phyloP scores from a whole-genome alignment of 2,888 invertebrate species.

The Leptopilina drosophilae region DNA sequence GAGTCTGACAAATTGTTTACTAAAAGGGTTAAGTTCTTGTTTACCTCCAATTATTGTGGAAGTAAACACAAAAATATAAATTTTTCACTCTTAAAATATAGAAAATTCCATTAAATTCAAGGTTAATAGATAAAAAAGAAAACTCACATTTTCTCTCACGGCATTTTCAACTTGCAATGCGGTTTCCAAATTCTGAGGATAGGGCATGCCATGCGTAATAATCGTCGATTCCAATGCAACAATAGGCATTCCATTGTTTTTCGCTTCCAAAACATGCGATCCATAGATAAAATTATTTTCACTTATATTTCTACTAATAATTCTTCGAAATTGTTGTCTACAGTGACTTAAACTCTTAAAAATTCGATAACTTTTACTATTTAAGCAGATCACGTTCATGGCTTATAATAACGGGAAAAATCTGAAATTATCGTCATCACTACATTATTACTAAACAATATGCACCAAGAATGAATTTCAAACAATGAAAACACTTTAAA shows the following conservation, averaged over 20 bases:
- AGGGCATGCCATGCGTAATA: constrained; percentile 98
- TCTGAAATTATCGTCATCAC: background rate
- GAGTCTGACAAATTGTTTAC: no score
- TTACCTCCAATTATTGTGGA: no score
- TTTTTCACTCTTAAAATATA: no score
- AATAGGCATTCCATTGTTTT: constrained; percentile 83
- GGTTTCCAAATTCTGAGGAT: constrained; percentile 92
- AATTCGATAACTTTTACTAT: background rate
- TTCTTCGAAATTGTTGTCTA: background rate
- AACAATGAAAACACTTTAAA: no score
- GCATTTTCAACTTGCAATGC: constrained; percentile 89
- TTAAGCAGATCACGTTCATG: constrained; percentile 13
- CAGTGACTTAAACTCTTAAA: background rate
- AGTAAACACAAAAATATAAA: no score
- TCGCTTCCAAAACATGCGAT: constrained; percentile 83
- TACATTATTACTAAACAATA: background rate
- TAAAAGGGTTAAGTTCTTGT: no score
- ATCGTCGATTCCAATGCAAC: constrained; percentile 98
- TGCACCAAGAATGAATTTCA: background rate
- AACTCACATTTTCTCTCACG: constrained; percentile 83
- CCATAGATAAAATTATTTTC: constrained; percentile 59
- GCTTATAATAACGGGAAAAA: background rate
- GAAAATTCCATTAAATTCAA: background rate
- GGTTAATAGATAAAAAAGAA: constrained; percentile 3
- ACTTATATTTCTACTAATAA: background rate